Evolutionary conservation across 2,113 vertebrate genomes (phyloP).

Genomic region (Bos javanicus): DNA sequence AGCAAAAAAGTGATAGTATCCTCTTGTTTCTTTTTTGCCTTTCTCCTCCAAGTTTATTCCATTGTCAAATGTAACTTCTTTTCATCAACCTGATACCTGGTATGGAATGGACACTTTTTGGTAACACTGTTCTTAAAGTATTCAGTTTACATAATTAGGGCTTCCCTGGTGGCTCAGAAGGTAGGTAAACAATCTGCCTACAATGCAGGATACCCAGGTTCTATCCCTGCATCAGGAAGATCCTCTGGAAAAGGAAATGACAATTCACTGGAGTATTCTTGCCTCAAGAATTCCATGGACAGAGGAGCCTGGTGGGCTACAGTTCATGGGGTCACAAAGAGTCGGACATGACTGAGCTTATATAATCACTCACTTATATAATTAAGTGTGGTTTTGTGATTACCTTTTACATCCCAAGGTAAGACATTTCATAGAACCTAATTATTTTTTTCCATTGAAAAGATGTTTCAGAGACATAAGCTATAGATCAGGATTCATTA

Average conservation of each 20-base stretch:
- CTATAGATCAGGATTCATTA: slow-evolving; percentile 80
- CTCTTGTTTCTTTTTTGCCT: slow-evolving; percentile 48
- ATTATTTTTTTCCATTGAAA: slow-evolving; percentile 78
- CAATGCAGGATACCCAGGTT: neutral
- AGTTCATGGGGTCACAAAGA: neutral
- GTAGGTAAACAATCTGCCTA: neutral
- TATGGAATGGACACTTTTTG: neutral
- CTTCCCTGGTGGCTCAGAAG: neutral
- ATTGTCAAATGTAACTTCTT: neutral
- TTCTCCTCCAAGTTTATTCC: slow-evolving; percentile 27
- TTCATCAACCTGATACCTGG: neutral
- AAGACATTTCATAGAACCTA: slow-evolving; percentile 70
- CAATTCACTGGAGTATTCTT: neutral
- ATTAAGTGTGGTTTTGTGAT: slow-evolving; percentile 68
- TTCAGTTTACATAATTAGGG: slow-evolving; percentile 59
- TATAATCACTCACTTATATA: neutral
- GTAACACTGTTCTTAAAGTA: slow-evolving; percentile 35
- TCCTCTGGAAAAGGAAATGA: neutral
- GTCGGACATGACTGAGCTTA: neutral
- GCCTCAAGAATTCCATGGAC: neutral
- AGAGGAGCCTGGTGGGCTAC: neutral
- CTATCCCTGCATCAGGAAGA: neutral
- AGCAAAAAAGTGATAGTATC: neutral
- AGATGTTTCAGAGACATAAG: slow-evolving; percentile 69
- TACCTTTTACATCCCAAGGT: slow-evolving; percentile 72